Evolutionary conservation across 64 coral and sea anemone species (phyloP), one percentile per base, ranked within the genome.

Genomic region (Trachythela sp.): DNA sequence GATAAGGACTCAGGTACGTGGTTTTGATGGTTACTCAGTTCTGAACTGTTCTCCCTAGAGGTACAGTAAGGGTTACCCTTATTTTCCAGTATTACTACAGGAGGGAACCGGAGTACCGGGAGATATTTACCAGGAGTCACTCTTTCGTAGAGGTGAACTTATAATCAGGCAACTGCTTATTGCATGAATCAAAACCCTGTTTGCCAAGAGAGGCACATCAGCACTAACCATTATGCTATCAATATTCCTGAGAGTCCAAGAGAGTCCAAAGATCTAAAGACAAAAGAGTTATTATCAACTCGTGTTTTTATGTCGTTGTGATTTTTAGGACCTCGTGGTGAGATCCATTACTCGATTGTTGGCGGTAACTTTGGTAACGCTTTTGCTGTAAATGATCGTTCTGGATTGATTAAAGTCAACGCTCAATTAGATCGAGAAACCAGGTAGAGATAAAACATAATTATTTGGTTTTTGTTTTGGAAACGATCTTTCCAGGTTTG

Each of bases 1-100:
- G 96, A 94, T 95, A 39, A 84, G 86, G 48, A 86, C 35, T 90
- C 24, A 80, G 75, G 75, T 80, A 7, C 75, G 30, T 80, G 75
- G 8, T 39, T 35, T 68, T 22, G 5, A 31, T 68, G 59, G 18
- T 22, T 31, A 31, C 3, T 68, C 4, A n/a, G 3, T 22, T 68
- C 20, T 45, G 42, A 45, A 45, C 11, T 6, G 11, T 45, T 11
- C 4, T 45, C 42, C 11, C 11, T 45, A 45, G 11, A 6, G 42
- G 11, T 45, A 4, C n/a, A n/a, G n/a, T n/a, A n/a, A n/a, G n/a
- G n/a, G n/a, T n/a, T n/a, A n/a, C n/a, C n/a, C n/a, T n/a, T n/a
- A n/a, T n/a, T n/a, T n/a, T n/a, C n/a, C 42, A 45, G 42, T 45
- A 11, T 45, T 45, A 6, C 42, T 11, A 6, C 42, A 45, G 42